phyloP scores from a whole-genome alignment of 2,888 invertebrate species.

The Autographa gamma region DNA sequence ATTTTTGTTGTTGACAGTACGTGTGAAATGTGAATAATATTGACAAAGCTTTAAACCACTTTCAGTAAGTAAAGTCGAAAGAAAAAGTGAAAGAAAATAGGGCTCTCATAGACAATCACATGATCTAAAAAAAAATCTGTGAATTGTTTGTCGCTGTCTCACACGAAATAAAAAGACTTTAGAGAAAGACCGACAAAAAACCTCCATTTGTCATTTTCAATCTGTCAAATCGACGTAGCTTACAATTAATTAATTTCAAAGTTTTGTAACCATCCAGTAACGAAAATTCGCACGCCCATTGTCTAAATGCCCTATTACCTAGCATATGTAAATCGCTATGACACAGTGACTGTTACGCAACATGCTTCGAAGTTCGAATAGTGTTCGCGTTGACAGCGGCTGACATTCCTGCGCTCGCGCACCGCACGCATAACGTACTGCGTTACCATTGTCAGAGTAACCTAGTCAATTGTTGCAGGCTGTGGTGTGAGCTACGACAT shows the following conservation, averaged over 20 bases:
- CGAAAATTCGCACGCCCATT: background rate
- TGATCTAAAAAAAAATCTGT: too few relatives aligned
- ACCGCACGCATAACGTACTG: conserved; percentile 38
- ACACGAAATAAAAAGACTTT: too few relatives aligned
- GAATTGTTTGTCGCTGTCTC: too few relatives aligned
- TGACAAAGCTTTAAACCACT: background rate
- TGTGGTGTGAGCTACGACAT: conserved; percentile 12
- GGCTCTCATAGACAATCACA: too few relatives aligned
- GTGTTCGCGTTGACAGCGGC: conserved; percentile 40
- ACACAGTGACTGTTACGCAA: conserved; percentile 49
- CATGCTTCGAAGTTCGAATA: conserved; percentile 29
- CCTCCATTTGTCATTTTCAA: too few relatives aligned
- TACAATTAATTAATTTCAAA: too few relatives aligned
- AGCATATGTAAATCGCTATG: conserved; percentile 45
- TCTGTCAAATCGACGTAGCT: too few relatives aligned
- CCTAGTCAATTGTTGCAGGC: conserved; percentile 39
- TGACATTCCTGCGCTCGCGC: conserved; percentile 49
- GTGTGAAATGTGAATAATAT: background rate
- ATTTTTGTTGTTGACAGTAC: conserved; percentile 13
- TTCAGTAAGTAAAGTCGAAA: background rate
- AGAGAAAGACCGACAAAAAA: too few relatives aligned
- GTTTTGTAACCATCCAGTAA: background rate
- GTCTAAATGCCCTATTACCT: background rate
- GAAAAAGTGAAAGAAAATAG: background rate
- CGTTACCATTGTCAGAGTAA: conserved; percentile 48